Conservation (phyloP, 1,140 invertebrate genomes). For the Microplitis demolitor region DNA sequence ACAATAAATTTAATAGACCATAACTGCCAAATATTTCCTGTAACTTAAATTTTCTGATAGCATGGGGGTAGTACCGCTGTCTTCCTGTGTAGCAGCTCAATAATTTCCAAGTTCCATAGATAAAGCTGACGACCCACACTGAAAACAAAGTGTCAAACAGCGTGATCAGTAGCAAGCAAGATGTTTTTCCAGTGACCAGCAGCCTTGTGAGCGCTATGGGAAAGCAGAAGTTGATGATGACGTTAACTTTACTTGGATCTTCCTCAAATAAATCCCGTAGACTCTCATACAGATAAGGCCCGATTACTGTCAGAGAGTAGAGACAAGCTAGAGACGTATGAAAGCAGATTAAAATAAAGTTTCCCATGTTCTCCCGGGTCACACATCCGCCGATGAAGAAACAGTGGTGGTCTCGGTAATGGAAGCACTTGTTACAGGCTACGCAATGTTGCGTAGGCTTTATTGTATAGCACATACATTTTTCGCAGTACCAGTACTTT, state of each 20-base stretch:
- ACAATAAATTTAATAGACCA: slow-evolving; percentile 43
- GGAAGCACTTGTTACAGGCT: slow-evolving; percentile 45
- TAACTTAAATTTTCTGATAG: slow-evolving; percentile 34
- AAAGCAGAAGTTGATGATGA: slow-evolving; percentile 46
- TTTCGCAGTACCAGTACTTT: slow-evolving; percentile 48
- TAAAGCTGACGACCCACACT: slow-evolving; percentile 36
- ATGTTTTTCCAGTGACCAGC: slow-evolving; percentile 32
- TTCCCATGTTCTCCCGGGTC: slow-evolving; percentile 45
- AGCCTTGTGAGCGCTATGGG: slow-evolving; percentile 41
- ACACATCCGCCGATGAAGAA: slow-evolving; percentile 47
- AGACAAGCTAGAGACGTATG: slow-evolving; percentile 44
- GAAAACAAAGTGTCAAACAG: slow-evolving; percentile 42
- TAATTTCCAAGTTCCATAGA: slow-evolving; percentile 44
- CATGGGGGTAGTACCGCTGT: slow-evolving; percentile 38
- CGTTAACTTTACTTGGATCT: slow-evolving; percentile 33
- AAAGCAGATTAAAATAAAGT: slow-evolving; percentile 47
- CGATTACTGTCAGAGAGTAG: slow-evolving; percentile 39
- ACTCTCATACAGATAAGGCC: slow-evolving; percentile 42
- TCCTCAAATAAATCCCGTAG: slow-evolving; percentile 34
- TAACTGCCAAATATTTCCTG: slow-evolving; percentile 47
- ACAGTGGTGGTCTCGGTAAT: slow-evolving; percentile 47
- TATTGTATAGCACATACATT: slow-evolving; percentile 40
- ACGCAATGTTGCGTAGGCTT: slow-evolving; percentile 43
- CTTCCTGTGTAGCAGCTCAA: slow-evolving; percentile 39
- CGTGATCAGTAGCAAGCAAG: slow-evolving; percentile 39